These are phyloP conservation scores for Oscheius sp. DNA, from an alignment of 2,888 invertebrate species.

Conservation along the genomic window DNA sequence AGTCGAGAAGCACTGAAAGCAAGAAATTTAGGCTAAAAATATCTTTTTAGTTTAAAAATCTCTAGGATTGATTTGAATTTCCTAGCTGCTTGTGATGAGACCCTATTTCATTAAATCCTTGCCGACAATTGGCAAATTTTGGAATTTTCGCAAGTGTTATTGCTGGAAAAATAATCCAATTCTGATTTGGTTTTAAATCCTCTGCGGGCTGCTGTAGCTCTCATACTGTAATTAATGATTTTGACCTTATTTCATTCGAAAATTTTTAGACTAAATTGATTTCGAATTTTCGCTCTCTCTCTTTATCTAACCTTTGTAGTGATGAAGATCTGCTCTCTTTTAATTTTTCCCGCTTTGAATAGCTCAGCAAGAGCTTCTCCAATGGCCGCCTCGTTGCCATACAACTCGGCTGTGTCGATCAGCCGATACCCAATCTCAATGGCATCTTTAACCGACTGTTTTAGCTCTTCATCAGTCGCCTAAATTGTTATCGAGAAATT, in stretches of 20 bases:
- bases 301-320: conserved; percentile 85
- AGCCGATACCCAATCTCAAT: conserved; percentile 74
- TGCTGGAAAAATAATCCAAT: no score
- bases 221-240: no score
- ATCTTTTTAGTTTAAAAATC: neutral
- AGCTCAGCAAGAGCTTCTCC: conserved; percentile 44
- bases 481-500: conserved; percentile 80
- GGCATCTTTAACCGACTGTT: conserved; percentile 80
- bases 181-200: no score
- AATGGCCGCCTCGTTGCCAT: conserved; percentile 54
- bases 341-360: conserved; percentile 76
- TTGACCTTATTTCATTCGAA: no score
- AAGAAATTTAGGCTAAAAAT: neutral
- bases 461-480: conserved; percentile 81
- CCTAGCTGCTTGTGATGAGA: no score
- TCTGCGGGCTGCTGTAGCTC: no score
- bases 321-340: conserved; percentile 77
- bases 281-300: no score
- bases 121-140: no score
- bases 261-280: no score
- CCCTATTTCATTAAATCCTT: no score
- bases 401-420: conserved; percentile 64
- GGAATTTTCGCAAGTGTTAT: no score
- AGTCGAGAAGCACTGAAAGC: conserved; percentile 28
- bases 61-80: no score